Percentiles rank a stretch among this genome's conserved stretches.
phyloP scores from a whole-genome alignment of 2,888 invertebrate genomes.

The Hydrotaea diabolus region DNA sequence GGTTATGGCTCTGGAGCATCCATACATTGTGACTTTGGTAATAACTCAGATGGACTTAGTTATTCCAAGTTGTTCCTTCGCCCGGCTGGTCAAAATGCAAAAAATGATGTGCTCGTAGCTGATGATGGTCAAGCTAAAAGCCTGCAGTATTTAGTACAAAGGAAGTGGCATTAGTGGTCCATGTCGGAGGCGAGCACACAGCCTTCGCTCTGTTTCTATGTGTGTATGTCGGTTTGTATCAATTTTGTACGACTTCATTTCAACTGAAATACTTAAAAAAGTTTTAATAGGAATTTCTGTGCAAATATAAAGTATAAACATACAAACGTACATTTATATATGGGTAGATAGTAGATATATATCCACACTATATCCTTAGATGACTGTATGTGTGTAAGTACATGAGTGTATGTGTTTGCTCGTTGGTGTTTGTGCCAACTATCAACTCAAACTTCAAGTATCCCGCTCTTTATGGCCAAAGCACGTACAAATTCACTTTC shows the following conservation, averaged over 20 bases:
- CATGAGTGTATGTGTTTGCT: background rate
- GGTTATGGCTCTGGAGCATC: background rate
- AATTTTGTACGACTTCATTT: constrained; percentile 67
- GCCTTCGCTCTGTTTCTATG: background rate
- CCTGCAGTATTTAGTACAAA: constrained; percentile 42
- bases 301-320: constrained; percentile 1
- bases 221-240: constrained; percentile 43
- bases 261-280: constrained; percentile 67
- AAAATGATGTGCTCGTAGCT: background rate
- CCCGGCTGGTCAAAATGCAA: constrained; percentile 26
- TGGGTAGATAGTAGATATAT: too few relatives aligned
- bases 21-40: constrained; percentile 51
- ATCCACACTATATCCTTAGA: background rate
- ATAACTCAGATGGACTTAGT: constrained; percentile 54
- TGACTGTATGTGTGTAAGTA: constrained; percentile 23
- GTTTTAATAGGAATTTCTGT: constrained; percentile 52
- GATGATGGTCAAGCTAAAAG: constrained; percentile 53
- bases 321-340: constrained; percentile 18
- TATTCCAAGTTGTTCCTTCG: constrained; percentile 36
- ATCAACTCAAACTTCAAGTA: constrained; percentile 53
- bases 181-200: background rate
- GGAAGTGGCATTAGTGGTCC: constrained; percentile 42
- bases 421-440: constrained; percentile 19
- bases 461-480: constrained; percentile 54
- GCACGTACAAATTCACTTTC: constrained; percentile 68